Evolutionary conservation across 2,113 vertebrate species (phyloP), one percentile per base, ranked within the genome.

Genomic region (Catharus fuscescens): DNA sequence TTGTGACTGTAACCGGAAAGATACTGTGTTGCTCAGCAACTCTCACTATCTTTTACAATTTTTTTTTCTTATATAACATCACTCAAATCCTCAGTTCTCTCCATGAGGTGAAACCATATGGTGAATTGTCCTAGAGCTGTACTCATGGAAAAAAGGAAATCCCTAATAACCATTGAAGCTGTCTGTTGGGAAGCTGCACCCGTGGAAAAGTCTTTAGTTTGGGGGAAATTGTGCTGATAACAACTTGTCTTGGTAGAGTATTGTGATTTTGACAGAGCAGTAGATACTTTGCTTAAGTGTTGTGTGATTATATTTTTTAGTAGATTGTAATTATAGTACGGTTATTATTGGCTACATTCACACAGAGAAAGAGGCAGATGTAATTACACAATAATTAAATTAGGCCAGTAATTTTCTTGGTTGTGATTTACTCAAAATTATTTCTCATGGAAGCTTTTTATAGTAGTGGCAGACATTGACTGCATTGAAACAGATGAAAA

Each of bases 1-100:
- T 47, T 88, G 40, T 69, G 76, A 66, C 59, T 94, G 52, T 81
- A 84, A 79, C 73, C 4, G 2, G 92, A 91, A 96, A 48, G 86
- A 66, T 70, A 77, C 32, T 26, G 9, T 47, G 79, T 93, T 94
- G 92, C 92, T 96, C 79, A 94, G 90, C 92, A 95, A 80, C 94
- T 93, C 81, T 92, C 38, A n/a, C 60, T 83, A 5, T 65, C 26
- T 78, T 91, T 52, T 54, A 1, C 48, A 13, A 6, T 20, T 65
- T 28, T 52, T 31, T 31, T 72, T 86, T 57, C 73, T 86, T 18
- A 54, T 31, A 21, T 74, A 81, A 70, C 29, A 47, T 93, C 34
- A 70, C 34, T 94, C 62, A 83, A 53, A 88, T 93, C 64, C 28
- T 23, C 38, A 52, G 25, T 66, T 87, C 25, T 90, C 60, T 80